A percentile compares a stretch with the other conserved stretches of the same genome.
Evolutionary conservation across 2,797 vertebrate genomes (phyloP).

Genomic region (Phrynocephalus forsythii): DNA sequence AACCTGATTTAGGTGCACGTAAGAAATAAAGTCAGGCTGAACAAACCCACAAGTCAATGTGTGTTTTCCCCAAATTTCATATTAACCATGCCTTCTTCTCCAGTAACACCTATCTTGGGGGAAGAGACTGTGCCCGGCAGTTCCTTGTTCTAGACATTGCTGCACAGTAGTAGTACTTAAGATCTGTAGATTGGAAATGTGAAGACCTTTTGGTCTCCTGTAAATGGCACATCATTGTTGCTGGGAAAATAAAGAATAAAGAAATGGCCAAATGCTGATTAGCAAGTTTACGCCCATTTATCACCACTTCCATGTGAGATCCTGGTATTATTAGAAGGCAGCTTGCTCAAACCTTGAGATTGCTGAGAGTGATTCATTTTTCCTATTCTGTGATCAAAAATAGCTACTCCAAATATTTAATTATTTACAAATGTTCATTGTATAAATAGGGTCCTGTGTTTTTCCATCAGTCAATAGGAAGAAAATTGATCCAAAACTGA

Average conservation of each 20-base stretch:
- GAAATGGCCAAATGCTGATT: not conserved
- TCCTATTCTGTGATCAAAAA: not conserved
- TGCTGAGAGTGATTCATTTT: not conserved
- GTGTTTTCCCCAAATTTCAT: not conserved
- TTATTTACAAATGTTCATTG: conserved; percentile 8
- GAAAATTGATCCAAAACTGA: too few relatives aligned
- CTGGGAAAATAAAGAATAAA: not conserved
- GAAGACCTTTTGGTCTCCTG: not conserved
- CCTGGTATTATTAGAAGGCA: not conserved
- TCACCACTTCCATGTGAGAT: not conserved
- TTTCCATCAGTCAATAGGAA: not conserved
- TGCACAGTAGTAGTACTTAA: not conserved
- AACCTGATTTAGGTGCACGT: not conserved
- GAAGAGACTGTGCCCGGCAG: not conserved
- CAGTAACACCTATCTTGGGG: not conserved
- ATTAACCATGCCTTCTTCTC: not conserved
- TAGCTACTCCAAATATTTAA: not conserved
- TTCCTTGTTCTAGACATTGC: too few relatives aligned
- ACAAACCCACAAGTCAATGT: not conserved
- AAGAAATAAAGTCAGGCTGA: not conserved
- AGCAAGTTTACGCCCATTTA: not conserved
- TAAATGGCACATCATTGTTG: not conserved
- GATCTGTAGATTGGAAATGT: not conserved
- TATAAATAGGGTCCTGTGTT: not conserved
- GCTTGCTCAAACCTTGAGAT: not conserved